Base-by-base conservation (phyloP, 2,797 vertebrate genomes). In the Arctocebus calabarensis region DNA sequence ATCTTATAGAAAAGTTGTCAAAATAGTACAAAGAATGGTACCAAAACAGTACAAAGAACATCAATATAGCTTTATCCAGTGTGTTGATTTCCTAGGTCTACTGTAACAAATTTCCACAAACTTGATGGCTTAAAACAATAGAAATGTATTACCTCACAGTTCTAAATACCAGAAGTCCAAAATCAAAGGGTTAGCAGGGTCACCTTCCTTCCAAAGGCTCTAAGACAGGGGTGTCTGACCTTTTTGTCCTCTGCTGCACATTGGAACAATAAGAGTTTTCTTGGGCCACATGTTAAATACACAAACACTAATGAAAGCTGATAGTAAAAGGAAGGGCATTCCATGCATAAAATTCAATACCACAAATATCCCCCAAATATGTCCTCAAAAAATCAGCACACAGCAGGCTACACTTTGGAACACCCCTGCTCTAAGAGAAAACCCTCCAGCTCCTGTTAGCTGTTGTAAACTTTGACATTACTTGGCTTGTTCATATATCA, bases 1-100 rank as follows among this genome's bases (percentile, higher is more conserved):
- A 79, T n/a, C 37, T 57, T 92, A 59, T 2, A 95, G 74, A 84
- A 96, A 90, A 75, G 45, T 40, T 87, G 23, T 2, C 73, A 70
- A 84, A 84, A 9, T 45, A 8, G 4, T 45, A 45, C 45, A 45
- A 45, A 45, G 45, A 45, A 45, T 10, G 9, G 45, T 45, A 9
- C 45, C 9, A 45, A 45, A 45, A 43, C 10, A 66, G 11, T 75
- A 45, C 45, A 87, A 82, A 64, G 23, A 78, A 79, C 91, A 84
- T 37, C 73, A 13, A 22, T 40, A 48, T 55, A 71, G 62, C 27
- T 78, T 82, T 45, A 55, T 4, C 23, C 29, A 37, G 7, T 83
- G 1, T 85, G 79, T 91, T 92, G n/a, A 37, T 62, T 94, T 95
- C 22, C 19, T 82, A 71, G 8, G 48, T 23, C 70, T 71, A 13